Evolutionary conservation across 37 sponge, comb jelly and placozoan genomes (phyloP).

Genomic region (Cliona cf. orientalis): DNA sequence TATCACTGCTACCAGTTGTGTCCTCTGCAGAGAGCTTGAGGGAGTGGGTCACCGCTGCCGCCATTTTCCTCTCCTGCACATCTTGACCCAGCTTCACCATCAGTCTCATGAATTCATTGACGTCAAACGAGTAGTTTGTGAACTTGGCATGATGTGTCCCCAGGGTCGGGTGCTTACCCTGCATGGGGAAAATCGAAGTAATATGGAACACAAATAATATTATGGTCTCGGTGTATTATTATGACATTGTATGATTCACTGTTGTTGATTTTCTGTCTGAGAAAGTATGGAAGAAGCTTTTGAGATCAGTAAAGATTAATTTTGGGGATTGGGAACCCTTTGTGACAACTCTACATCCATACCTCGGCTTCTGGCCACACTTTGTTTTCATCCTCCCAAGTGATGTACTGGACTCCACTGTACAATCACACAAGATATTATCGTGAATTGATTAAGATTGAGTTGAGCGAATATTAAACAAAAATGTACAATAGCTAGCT

Average conservation of each 20-base stretch:
- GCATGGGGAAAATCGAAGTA: neutral
- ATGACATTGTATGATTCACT: no score
- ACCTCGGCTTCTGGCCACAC: conserved; percentile 69
- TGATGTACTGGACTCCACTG: conserved; percentile 85
- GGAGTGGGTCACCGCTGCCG: conserved; percentile 58
- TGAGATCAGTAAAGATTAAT: no score
- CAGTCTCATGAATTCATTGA: conserved; percentile 82
- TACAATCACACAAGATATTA: neutral
- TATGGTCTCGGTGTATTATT: no score
- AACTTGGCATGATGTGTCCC: conserved; percentile 87
- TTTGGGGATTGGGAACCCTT: neutral
- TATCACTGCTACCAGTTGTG: neutral
- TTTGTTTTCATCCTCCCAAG: conserved; percentile 78
- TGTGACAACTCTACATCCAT: neutral
- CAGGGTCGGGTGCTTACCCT: conserved; percentile 77
- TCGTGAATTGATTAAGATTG: neutral
- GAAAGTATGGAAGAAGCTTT: no score
- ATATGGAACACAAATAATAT: no score
- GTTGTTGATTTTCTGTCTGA: no score
- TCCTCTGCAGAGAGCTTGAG: neutral
- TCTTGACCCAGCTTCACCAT: conserved; percentile 53
- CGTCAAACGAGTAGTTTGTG: conserved; percentile 88
- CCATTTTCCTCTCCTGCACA: conserved; percentile 62
- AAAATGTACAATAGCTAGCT: no score
- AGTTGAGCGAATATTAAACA: neutral